phyloP scores from a whole-genome alignment of 2,797 vertebrate genomes.

The Rhinichthys osculus region DNA sequence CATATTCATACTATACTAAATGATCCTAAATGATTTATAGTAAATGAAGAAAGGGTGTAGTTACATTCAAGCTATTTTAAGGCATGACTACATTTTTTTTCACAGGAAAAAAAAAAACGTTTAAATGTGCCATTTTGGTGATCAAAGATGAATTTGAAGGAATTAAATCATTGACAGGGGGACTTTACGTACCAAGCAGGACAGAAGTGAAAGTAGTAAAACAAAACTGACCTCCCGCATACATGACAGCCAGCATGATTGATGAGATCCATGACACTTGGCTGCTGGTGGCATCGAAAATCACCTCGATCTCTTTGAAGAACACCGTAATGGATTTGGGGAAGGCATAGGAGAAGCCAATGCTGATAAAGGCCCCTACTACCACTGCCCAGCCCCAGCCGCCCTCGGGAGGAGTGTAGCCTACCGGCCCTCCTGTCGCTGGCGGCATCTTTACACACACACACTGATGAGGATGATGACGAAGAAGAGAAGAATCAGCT shows the following conservation, averaged over 20 bases:
- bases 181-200: neutral
- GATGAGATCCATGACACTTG: conserved; percentile 98
- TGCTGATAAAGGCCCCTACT: conserved; percentile 92
- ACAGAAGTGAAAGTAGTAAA: neutral
- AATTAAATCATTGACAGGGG: too few relatives aligned
- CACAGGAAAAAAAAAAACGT: too few relatives aligned
- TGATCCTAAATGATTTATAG: too few relatives aligned
- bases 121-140: too few relatives aligned
- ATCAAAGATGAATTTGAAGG: too few relatives aligned
- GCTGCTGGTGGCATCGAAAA: conserved; percentile 90
- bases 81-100: too few relatives aligned
- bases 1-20: too few relatives aligned
- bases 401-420: conserved; percentile 93
- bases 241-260: conserved; percentile 98
- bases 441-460: conserved; percentile 52
- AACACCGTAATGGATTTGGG: conserved; percentile 98
- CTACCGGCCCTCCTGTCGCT: conserved; percentile 80
- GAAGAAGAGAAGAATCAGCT: neutral
- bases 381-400: conserved; percentile 98
- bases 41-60: too few relatives aligned
- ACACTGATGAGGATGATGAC: conserved; percentile 4
- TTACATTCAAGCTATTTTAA: too few relatives aligned
- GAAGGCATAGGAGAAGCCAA: conserved; percentile 97
- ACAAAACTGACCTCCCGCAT: conserved; percentile 87
- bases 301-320: conserved; percentile 95